Evolutionary conservation across 2,888 invertebrate species (phyloP).

Genomic region (Bellardia bayeri): DNA sequence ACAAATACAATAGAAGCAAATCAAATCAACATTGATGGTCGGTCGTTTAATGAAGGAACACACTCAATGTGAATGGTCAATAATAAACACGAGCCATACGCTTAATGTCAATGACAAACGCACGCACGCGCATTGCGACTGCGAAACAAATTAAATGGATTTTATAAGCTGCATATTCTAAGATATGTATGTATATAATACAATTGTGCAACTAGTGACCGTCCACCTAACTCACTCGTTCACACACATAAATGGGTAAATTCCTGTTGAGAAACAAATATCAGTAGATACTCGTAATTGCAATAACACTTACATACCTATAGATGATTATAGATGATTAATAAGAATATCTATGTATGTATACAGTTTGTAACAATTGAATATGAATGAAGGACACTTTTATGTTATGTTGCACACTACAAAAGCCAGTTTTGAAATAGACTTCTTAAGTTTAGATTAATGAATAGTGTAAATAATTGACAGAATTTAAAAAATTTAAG

Average conservation of each 20-base stretch:
- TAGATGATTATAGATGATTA: no score
- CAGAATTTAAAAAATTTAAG: no score
- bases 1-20: constrained; percentile 44
- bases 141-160: constrained; percentile 23
- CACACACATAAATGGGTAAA: not conserved
- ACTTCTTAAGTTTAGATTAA: no score
- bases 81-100: constrained; percentile 57
- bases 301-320: not conserved
- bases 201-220: not conserved
- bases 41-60: constrained; percentile 43
- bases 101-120: constrained; percentile 68
- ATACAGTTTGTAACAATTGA: not conserved
- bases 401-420: no score
- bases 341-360: not conserved
- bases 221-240: not conserved
- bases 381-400: constrained; percentile 13
- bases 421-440: no score
- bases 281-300: not conserved
- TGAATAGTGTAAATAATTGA: no score
- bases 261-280: constrained; percentile 5
- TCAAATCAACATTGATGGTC: constrained; percentile 33
- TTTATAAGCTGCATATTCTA: not conserved
- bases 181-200: not conserved
- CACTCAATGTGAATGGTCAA: constrained; percentile 62
- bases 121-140: constrained; percentile 20